phyloP scores from a whole-genome alignment of 2,888 invertebrate species.

The Dynastes maya region DNA sequence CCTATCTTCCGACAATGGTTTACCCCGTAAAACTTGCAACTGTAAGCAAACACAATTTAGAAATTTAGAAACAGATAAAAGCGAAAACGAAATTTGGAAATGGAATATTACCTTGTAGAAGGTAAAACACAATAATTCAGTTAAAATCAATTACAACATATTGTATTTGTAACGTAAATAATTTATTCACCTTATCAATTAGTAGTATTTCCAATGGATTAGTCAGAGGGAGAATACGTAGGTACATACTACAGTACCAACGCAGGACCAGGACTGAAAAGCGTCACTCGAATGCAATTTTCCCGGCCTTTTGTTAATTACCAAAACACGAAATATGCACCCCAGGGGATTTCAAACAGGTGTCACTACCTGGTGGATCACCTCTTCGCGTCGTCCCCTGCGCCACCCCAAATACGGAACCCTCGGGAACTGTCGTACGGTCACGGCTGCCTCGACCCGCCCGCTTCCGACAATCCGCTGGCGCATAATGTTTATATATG shows the following conservation, averaged over 20 bases:
- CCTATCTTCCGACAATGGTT: no score
- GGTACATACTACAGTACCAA: background rate
- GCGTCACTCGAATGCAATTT: slow-evolving; percentile 27
- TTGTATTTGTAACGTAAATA: background rate
- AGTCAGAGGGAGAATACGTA: background rate
- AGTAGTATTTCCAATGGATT: background rate
- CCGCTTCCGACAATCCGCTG: background rate
- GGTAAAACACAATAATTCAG: no score
- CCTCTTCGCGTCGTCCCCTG: background rate
- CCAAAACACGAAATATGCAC: slow-evolving; percentile 25
- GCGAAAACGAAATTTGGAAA: no score
- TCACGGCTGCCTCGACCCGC: background rate
- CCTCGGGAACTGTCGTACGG: background rate
- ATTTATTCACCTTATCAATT: background rate
- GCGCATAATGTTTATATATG: slow-evolving; percentile 35
- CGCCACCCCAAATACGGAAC: slow-evolving; percentile 1
- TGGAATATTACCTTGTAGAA: no score
- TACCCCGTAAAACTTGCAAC: no score
- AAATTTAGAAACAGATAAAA: no score
- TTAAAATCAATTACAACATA: background rate
- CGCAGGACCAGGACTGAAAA: background rate
- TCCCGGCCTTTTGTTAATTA: slow-evolving; percentile 30
- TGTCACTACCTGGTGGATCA: slow-evolving; percentile 38
- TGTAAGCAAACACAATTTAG: no score
- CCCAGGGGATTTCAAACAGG: slow-evolving; percentile 25